Percentiles rank a stretch among this genome's conserved stretches.
phyloP scores from a whole-genome alignment of 1,140 invertebrate genomes.

The Apolygus lucorum region DNA sequence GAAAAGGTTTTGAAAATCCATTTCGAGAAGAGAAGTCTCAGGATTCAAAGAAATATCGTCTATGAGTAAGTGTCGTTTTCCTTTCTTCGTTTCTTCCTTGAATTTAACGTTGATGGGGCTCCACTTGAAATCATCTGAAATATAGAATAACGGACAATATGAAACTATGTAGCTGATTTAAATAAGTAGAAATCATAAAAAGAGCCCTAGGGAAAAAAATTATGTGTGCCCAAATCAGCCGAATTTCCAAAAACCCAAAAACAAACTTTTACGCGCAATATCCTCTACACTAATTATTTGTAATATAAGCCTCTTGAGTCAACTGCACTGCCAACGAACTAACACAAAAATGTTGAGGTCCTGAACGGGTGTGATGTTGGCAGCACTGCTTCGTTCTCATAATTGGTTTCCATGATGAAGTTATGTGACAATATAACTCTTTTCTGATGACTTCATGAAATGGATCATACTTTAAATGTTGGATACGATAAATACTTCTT shows the following conservation, averaged over 20 bases:
- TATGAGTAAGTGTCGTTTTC: background rate
- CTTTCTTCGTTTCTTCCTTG: background rate
- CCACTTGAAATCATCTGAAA: conserved; percentile 1
- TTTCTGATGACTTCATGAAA: background rate
- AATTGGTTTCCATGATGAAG: background rate
- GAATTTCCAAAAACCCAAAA: background rate
- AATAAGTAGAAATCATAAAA: background rate
- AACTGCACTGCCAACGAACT: background rate
- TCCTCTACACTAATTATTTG: background rate
- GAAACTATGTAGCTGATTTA: background rate
- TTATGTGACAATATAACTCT: background rate
- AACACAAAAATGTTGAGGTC: no score
- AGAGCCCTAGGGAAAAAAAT: background rate
- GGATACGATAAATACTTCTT: background rate
- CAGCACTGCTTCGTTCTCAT: background rate
- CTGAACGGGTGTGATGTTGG: no score
- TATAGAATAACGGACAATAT: background rate
- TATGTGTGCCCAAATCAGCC: background rate
- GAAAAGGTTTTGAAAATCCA: conserved; percentile 33
- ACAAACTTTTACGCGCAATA: background rate
- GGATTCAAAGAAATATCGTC: background rate
- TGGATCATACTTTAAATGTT: background rate
- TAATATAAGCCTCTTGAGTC: background rate
- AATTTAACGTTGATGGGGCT: background rate
- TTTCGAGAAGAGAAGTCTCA: conserved; percentile 25